Base-by-base conservation (phyloP, 2,888 invertebrate genomes). In the Eumacrocentrus americanus region DNA sequence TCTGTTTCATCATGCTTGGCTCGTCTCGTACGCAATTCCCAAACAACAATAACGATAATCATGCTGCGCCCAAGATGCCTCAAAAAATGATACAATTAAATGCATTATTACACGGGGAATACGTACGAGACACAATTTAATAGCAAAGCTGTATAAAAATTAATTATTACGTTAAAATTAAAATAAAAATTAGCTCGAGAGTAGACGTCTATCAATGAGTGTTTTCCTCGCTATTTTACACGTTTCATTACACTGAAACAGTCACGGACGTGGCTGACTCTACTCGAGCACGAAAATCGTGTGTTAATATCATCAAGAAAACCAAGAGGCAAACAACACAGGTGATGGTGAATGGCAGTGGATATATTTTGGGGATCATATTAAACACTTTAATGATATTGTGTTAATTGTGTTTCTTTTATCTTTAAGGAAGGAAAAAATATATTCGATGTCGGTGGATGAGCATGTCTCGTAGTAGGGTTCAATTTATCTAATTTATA, bases 321-420 rank as follows among this genome's bases (percentile, higher is more conserved):
- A 78, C 78, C 78, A 78, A 78, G 78, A 78, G 78, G 78, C 74
- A 77, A 75, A 78, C 72, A 77, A 77, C 76, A 73, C 75, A 71
- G 73, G 70, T 37, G 18, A 23, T 2, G 22, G 2, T 25, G 50
- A 54, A 6, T 68, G 62, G 29, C 65, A 46, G 44, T 22, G 42
- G 53, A 23, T 34, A 37, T 16, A 14, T 57, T 61, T 60, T 58
- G 62, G 51, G 61, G 58, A 61, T 60, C 42, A 29, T 22, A 59
- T 53, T 48, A 29, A 29, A 12, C 59, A 58, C 55, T n/a, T n/a
- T n/a, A n/a, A n/a, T n/a, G n/a, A n/a, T n/a, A n/a, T n/a, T n/a
- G n/a, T n/a, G n/a, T n/a, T n/a, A n/a, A n/a, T n/a, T n/a, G n/a
- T n/a, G n/a, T n/a, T n/a, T n/a, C n/a, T n/a, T n/a, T n/a, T n/a